Evolutionary conservation across 37 sponge, comb jelly and placozoan species (phyloP).

Genomic region (Hexactinellida sp.): DNA sequence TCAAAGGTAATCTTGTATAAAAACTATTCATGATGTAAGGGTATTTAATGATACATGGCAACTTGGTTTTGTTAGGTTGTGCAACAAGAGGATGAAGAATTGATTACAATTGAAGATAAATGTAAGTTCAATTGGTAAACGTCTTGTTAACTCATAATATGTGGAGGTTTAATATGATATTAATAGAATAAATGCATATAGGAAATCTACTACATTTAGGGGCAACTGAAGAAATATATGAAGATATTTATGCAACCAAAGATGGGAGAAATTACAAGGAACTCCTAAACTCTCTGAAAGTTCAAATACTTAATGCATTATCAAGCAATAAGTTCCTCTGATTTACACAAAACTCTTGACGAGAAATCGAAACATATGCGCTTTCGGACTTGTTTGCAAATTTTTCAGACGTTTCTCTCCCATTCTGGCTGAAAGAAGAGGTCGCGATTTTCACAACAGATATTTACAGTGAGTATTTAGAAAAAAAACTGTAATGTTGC

Average conservation of each 20-base stretch:
- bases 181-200: neutral
- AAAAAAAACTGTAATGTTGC: neutral
- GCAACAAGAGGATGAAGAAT: neutral
- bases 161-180: neutral
- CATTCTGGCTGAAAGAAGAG: no score
- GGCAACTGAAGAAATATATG: neutral
- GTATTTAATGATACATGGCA: no score
- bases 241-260: neutral
- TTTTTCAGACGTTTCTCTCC: no score
- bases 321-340: no score
- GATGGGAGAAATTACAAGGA: neutral
- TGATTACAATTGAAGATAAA: neutral
- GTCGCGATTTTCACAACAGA: no score
- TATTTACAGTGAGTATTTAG: neutral
- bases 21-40: no score
- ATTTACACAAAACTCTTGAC: no score
- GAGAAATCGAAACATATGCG: no score
- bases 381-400: no score
- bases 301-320: no score
- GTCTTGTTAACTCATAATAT: no score
- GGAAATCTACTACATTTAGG: neutral
- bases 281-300: neutral
- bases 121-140: neutral
- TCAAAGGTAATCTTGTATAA: neutral
- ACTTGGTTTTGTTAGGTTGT: no score